A percentile compares a stretch with the other conserved stretches of the same genome.
Evolutionary conservation across 2,797 vertebrate genomes (phyloP).

Genomic region (Paramormyrops hopkinsi): DNA sequence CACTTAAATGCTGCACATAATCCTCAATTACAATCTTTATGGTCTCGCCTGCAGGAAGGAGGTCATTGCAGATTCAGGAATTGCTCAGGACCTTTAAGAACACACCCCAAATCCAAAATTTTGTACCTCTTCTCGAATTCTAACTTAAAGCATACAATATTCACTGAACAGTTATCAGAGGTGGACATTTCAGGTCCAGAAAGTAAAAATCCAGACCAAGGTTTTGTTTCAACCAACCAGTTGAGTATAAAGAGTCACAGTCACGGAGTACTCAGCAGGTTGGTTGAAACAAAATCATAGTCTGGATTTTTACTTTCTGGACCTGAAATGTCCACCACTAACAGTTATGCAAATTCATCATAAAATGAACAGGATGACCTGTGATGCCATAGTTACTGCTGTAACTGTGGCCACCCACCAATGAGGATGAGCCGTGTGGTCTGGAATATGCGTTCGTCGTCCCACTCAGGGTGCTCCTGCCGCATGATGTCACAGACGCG

Average conservation of each 20-base stretch:
- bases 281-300: background rate
- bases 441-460: conserved; percentile 88
- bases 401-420: conserved; percentile 61
- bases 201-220: background rate
- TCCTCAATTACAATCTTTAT: conserved; percentile 98
- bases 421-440: conserved; percentile 84
- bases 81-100: background rate
- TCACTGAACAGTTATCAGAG: background rate
- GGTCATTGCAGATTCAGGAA: background rate
- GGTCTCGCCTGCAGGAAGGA: conserved; percentile 73
- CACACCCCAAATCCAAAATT: background rate
- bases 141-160: background rate
- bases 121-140: background rate
- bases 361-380: background rate
- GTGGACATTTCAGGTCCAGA: background rate
- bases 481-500: conserved; percentile 83
- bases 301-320: background rate
- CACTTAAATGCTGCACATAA: conserved; percentile 94
- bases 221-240: background rate
- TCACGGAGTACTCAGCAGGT: background rate
- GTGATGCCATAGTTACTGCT: background rate
- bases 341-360: background rate
- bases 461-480: conserved; percentile 84
- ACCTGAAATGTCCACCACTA: background rate
- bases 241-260: background rate